These are phyloP conservation scores for Cantharis rustica DNA, from an alignment of 2,888 invertebrate species.

Conservation along the genomic window DNA sequence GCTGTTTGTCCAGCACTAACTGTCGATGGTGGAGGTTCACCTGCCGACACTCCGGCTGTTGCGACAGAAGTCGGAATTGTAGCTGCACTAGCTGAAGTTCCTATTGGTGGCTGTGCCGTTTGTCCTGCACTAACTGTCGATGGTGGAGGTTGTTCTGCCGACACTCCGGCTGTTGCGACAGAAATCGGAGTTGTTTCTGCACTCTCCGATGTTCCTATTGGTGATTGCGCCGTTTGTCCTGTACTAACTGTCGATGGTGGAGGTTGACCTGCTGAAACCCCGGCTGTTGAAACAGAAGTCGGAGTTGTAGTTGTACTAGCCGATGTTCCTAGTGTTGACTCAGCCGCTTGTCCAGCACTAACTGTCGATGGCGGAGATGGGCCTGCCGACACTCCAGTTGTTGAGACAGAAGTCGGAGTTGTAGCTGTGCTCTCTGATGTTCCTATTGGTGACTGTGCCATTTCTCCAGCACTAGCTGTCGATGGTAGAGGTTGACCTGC, in stretches of 20 bases:
- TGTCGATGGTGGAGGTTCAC: no score
- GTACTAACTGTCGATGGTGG: not conserved
- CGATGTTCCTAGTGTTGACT: not conserved
- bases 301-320: not conserved
- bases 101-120: no score
- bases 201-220: not conserved
- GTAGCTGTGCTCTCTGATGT: not conserved
- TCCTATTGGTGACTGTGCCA: not conserved
- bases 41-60: no score
- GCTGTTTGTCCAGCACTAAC: no score
- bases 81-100: no score
- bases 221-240: not conserved
- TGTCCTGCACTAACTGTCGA: no score
- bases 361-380: not conserved
- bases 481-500: not conserved
- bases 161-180: no score
- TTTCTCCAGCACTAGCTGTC: no score
- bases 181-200: no score
- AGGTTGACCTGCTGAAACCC: not conserved
- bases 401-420: not conserved
- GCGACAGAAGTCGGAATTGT: no score
- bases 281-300: not conserved
- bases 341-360: not conserved
- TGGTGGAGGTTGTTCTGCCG: no score
- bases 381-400: not conserved